phyloP scores from a whole-genome alignment of 2,113 vertebrate genomes.

The Cairina moschata region DNA sequence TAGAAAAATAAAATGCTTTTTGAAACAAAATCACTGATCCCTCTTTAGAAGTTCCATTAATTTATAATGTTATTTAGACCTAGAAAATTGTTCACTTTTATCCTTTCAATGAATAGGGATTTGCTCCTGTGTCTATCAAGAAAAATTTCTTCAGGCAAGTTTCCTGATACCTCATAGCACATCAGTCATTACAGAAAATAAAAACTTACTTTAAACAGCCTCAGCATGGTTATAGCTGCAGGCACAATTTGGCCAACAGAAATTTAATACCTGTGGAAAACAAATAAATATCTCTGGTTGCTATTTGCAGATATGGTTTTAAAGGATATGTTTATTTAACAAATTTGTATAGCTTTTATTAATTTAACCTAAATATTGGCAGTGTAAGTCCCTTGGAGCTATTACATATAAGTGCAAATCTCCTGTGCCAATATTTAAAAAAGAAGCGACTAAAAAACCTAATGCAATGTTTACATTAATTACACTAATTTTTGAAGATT shows the following conservation, averaged over 20 bases:
- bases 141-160: not conserved
- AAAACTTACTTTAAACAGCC: slow-evolving; percentile 6
- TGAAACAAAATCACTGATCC: not conserved
- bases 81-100: not conserved
- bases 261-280: not conserved
- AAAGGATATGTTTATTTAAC: not conserved
- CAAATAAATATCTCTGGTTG: not conserved
- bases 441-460: not conserved
- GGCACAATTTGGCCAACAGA: not conserved
- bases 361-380: not conserved
- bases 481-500: not conserved
- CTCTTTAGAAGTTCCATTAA: not conserved
- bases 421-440: not conserved
- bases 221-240: not conserved
- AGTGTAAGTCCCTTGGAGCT: not conserved
- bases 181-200: not conserved
- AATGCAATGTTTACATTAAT: not conserved
- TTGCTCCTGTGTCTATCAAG: not conserved
- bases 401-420: not conserved
- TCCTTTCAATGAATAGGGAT: not conserved
- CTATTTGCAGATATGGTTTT: not conserved
- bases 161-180: not conserved
- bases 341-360: not conserved
- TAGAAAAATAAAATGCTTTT: not conserved
- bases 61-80: not conserved